phyloP scores from a whole-genome alignment of 37 sponge, comb jelly and placozoan genomes.

The Crambe crambe region DNA sequence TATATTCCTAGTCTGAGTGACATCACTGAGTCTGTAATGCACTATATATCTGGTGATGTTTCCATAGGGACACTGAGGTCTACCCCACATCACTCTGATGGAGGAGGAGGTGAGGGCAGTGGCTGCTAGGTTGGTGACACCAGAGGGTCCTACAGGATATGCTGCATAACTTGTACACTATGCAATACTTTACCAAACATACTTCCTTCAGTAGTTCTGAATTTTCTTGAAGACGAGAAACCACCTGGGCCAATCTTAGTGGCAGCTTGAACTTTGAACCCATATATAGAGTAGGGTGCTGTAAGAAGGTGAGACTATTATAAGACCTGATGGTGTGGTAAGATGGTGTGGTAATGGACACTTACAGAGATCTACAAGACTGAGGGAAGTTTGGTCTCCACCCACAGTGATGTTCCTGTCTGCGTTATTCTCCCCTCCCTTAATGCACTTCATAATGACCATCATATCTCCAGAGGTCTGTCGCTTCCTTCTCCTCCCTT shows the following conservation, averaged over 20 bases:
- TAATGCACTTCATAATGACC: conserved; percentile 13
- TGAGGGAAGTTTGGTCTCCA: conserved; percentile 11
- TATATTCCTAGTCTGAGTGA: background rate
- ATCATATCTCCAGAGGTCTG: background rate
- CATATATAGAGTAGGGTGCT: conserved; percentile 48
- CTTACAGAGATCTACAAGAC: conserved; percentile 33
- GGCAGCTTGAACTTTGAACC: conserved; percentile 21
- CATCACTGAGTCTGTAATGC: conserved; percentile 17
- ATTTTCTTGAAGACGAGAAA: conserved; percentile 19
- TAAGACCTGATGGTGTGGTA: background rate
- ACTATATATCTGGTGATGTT: conserved; percentile 18
- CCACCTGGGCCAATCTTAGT: conserved; percentile 30
- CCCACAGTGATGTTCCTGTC: conserved; percentile 16
- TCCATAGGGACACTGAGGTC: conserved; percentile 47
- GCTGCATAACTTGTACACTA: background rate
- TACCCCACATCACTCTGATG: conserved; percentile 31
- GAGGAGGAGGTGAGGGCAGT: background rate
- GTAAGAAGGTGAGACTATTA: background rate
- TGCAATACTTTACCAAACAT: background rate
- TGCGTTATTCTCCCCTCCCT: conserved; percentile 15
- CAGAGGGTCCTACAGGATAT: conserved; percentile 29
- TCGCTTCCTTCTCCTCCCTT: conserved; percentile 11
- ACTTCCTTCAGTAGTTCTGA: conserved; percentile 34
- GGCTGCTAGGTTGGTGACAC: conserved; percentile 23
- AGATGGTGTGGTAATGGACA: background rate